These are phyloP conservation scores for Parnassius apollo DNA, from an alignment of 2,888 invertebrate genomes.

Conservation along the genomic window DNA sequence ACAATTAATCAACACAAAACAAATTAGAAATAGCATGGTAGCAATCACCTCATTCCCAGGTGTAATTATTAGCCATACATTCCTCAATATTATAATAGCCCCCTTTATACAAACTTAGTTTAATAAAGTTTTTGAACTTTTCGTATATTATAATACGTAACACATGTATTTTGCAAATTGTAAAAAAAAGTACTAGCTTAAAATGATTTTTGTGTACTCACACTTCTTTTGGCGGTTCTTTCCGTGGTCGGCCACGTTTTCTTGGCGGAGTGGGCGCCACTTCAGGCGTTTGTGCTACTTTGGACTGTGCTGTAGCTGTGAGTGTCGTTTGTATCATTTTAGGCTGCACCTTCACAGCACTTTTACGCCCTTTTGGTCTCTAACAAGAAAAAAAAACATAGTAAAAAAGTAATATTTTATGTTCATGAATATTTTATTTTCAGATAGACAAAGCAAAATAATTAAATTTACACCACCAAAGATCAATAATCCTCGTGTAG, in stretches of 20 bases:
- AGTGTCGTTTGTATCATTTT: slow-evolving; percentile 23
- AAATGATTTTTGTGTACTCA: slow-evolving; percentile 36
- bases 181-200: background rate
- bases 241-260: slow-evolving; percentile 67
- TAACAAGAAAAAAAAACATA: background rate
- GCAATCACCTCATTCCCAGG: no score
- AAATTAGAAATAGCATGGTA: no score
- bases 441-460: no score
- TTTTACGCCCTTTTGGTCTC: slow-evolving; percentile 12
- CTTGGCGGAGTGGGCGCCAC: slow-evolving; percentile 33
- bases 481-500: no score
- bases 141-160: no score
- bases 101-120: no score
- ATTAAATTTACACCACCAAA: no score
- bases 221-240: slow-evolving; percentile 45
- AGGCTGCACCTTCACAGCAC: slow-evolving; percentile 6
- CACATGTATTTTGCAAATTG: no score
- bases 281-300: slow-evolving; percentile 3
- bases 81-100: no score
- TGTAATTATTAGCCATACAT: no score
- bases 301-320: slow-evolving; percentile 2
- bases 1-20: no score
- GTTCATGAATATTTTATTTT: background rate
- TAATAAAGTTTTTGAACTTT: no score
- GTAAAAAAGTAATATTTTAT: background rate